Conservation (phyloP, 2,113 vertebrate genomes). For the Conger conger region DNA sequence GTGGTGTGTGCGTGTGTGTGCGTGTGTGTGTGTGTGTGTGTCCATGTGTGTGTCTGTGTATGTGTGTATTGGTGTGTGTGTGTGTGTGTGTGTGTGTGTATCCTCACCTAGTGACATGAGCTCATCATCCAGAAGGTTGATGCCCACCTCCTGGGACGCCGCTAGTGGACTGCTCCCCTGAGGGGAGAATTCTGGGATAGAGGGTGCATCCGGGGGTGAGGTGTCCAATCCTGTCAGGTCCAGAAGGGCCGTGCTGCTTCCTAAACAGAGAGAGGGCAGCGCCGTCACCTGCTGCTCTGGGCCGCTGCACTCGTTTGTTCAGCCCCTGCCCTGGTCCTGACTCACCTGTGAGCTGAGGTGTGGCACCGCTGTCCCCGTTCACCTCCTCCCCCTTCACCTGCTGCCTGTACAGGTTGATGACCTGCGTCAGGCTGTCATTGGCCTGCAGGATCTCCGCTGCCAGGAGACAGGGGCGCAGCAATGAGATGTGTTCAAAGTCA, state of each 20-base stretch:
- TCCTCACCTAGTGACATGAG: conserved; percentile 89
- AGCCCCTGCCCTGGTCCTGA: background rate
- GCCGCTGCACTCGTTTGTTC: background rate
- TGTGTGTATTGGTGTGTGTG: no score
- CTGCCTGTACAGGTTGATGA: conserved; percentile 91
- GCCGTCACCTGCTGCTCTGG: background rate
- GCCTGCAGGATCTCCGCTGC: conserved; percentile 94
- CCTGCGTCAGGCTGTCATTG: conserved; percentile 94
- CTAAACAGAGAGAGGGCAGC: conserved; percentile 47
- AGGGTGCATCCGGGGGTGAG: conserved; percentile 58
- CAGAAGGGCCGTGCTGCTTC: conserved; percentile 80
- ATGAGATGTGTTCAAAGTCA: background rate
- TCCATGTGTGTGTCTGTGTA: background rate
- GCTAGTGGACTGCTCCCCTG: conserved; percentile 52
- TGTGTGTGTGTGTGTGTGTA: background rate
- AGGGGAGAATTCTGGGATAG: conserved; percentile 68
- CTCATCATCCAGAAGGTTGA: conserved; percentile 90
- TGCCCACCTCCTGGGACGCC: conserved; percentile 65
- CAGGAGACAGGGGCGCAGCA: conserved; percentile 8
- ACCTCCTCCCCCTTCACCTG: conserved; percentile 88
- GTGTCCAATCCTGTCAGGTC: conserved; percentile 89
- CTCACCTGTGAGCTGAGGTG: conserved; percentile 70
- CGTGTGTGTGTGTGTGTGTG: background rate
- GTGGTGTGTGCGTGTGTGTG: background rate
- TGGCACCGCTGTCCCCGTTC: conserved; percentile 70